Conservation (phyloP, 2,888 invertebrate genomes). For the Protophormia terraenovae region DNA sequence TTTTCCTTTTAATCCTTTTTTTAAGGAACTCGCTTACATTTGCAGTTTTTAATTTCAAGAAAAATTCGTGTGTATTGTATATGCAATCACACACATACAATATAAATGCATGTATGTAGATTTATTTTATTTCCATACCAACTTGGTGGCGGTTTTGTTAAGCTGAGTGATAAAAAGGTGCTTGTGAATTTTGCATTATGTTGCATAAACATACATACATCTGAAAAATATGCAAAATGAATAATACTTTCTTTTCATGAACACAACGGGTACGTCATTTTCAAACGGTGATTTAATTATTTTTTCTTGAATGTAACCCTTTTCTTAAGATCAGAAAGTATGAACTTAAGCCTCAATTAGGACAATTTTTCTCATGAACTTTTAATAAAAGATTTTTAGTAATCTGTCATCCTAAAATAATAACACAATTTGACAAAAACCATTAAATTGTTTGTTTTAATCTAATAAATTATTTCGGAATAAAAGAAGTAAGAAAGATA, state of each 20-base stretch:
- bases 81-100: no score
- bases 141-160: neutral
- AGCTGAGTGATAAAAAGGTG: neutral
- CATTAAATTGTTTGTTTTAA: no score
- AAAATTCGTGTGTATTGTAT: neutral
- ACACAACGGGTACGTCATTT: neutral
- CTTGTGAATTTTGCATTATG: neutral
- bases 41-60: constrained; percentile 2
- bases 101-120: neutral
- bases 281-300: constrained; percentile 32
- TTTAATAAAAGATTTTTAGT: neutral
- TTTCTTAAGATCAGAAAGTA: constrained; percentile 11
- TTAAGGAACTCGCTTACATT: constrained; percentile 1
- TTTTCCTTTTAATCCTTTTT: constrained; percentile 45
- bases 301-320: constrained; percentile 32
- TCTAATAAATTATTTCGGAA: no score
- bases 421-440: no score
- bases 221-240: constrained; percentile 38
- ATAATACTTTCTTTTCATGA: neutral
- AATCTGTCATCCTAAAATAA: neutral
- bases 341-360: neutral
- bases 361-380: constrained; percentile 46
- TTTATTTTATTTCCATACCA: neutral
- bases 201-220: neutral
- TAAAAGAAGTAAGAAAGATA: no score